Base-by-base conservation (phyloP, 2,113 vertebrate species). In the Ameiurus melas region DNA sequence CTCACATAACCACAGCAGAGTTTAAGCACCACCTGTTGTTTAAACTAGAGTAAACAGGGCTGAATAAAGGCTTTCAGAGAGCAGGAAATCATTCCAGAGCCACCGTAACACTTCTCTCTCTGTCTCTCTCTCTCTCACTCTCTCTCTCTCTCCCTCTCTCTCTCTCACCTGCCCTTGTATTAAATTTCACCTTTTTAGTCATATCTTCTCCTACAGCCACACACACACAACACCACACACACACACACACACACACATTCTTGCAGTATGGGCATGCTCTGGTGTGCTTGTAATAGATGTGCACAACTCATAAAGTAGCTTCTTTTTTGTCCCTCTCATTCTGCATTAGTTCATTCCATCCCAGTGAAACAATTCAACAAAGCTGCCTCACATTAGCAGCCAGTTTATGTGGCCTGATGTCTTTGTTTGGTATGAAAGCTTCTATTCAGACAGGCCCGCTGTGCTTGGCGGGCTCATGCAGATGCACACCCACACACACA, bases 361-460 rank as follows among this genome's bases (percentile, higher is more conserved):
- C 30, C 75, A 51, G 27, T 53, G 88, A 88, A 91, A 89, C 87
- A 78, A 91, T 87, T 87, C 70, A 73, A 66, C 68, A 92, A 92
- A 92, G 86, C 87, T 71, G 86, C 60, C 71, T 83, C 77, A 90
- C 82, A 89, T 88, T 85, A 75, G 53, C 19, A 7, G 51, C 8
- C 70, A 88, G 82, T 90, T 71, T 68, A 84, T 87, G 81, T 91
- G 91, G 85, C 85, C 85, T 85, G 91, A 84, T 90, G 88, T 86
- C 87, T 86, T 84, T 87, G 84, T 55, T 86, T 84, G 57, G 86
- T 68, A 89, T 85, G 79, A 91, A 93, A 90, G 86, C 88, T 58
- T 89, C 77, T 90, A 92, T 92, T 94, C 92, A 94, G 87, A 90
- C 82, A 91, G 77, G 82, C 84, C 58, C 62, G 83, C 88, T 92